Percentiles rank a stretch among this genome's conserved stretches.
These are phyloP conservation scores for Berghia stephanieae DNA, from an alignment of 1,140 invertebrate species.

Conservation along the genomic window DNA sequence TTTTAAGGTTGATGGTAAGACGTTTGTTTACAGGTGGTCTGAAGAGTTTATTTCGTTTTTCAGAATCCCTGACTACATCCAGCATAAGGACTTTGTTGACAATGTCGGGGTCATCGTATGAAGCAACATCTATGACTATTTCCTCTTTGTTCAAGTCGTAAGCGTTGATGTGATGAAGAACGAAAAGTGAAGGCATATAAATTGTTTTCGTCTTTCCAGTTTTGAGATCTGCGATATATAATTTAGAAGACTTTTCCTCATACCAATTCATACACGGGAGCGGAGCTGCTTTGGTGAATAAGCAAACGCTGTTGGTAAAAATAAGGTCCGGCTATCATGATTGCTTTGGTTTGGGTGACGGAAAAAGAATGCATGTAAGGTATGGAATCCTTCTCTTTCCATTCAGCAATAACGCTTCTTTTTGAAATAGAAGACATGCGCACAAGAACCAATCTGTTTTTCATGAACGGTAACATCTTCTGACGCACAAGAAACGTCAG, in stretches of 20 bases:
- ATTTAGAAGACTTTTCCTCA: conserved; percentile 30
- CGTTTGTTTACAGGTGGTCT: conserved; percentile 37
- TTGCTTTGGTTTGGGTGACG: conserved; percentile 45
- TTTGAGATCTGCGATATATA: conserved; percentile 47
- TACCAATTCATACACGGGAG: conserved; percentile 47
- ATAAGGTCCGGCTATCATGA: conserved; percentile 52
- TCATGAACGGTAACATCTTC: conserved; percentile 36
- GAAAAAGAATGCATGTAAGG: conserved; percentile 60
- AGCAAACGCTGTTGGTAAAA: too few species aligned
- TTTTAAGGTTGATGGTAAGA: conserved; percentile 41
- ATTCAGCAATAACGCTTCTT: conserved; percentile 43
- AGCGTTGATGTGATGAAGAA: conserved; percentile 57
- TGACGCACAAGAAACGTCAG: conserved; percentile 45
- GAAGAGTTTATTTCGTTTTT: conserved; percentile 38
- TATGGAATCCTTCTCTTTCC: conserved; percentile 45
- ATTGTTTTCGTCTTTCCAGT: conserved; percentile 41
- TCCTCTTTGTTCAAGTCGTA: conserved; percentile 43
- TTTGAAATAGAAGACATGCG: conserved; percentile 41
- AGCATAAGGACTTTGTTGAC: conserved; percentile 44
- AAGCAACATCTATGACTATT: conserved; percentile 49
- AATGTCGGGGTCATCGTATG: conserved; percentile 43
- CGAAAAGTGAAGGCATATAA: conserved; percentile 45
- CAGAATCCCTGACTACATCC: conserved; percentile 37
- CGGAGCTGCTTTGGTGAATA: too few species aligned
- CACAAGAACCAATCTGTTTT: conserved; percentile 41